A percentile compares a stretch with the other conserved stretches of the same genome.
Conservation (phyloP, 1,140 invertebrate genomes). For the Drosophila carrolli region DNA sequence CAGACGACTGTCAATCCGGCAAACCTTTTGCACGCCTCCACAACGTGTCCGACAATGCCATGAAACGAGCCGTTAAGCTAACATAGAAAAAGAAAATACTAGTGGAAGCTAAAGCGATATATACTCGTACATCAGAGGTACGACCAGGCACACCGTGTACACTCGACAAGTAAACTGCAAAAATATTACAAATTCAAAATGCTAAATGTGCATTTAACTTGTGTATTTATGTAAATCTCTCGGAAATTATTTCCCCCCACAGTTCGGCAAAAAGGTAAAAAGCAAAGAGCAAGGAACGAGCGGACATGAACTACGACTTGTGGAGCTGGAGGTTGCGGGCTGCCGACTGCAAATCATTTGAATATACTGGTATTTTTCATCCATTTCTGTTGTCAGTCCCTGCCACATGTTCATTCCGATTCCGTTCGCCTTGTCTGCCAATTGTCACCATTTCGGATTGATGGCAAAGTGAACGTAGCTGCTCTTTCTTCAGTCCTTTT, state of each 20-base stretch:
- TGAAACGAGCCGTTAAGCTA: slow-evolving; percentile 66
- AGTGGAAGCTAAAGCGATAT: slow-evolving; percentile 26
- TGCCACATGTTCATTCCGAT: slow-evolving; percentile 47
- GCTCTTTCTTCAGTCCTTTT: slow-evolving; percentile 10
- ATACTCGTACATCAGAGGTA: slow-evolving; percentile 3
- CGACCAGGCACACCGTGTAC: slow-evolving; percentile 22
- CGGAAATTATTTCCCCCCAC: slow-evolving; percentile 70
- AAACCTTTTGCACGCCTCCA: slow-evolving; percentile 51
- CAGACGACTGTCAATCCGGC: slow-evolving; percentile 41
- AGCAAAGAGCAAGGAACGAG: background rate
- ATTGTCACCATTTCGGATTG: slow-evolving; percentile 77
- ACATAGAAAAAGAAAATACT: slow-evolving; percentile 32
- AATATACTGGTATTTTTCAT: slow-evolving; percentile 52
- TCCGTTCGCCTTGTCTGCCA: slow-evolving; percentile 52
- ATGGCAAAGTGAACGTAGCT: slow-evolving; percentile 39
- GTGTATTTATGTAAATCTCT: slow-evolving; percentile 84
- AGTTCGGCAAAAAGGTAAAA: slow-evolving; percentile 5
- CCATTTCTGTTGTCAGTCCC: slow-evolving; percentile 35
- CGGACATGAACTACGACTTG: slow-evolving; percentile 28
- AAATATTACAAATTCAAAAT: slow-evolving; percentile 84
- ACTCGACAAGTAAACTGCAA: slow-evolving; percentile 67
- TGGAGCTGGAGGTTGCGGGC: background rate
- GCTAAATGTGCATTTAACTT: slow-evolving; percentile 84
- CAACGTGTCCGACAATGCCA: slow-evolving; percentile 50
- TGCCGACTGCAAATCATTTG: slow-evolving; percentile 70